Conservation (phyloP, 30 jellyfish, hydroid and myxozoan genomes). For the Hydractinia symbiolongicarpus region DNA sequence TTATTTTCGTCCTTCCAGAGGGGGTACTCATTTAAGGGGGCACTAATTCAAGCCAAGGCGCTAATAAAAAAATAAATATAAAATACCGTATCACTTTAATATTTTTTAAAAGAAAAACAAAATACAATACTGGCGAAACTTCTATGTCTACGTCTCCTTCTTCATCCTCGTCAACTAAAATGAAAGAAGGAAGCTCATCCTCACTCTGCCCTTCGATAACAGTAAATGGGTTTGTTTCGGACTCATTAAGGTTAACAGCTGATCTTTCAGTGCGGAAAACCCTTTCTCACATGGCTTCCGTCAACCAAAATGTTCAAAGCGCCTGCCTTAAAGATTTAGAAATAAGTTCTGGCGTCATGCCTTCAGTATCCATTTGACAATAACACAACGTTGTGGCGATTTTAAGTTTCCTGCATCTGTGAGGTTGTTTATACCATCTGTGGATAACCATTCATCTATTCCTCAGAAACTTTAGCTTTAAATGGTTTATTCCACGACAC, state of each 20-base stretch:
- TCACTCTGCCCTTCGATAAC: not conserved
- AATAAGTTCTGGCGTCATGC: conserved; percentile 15
- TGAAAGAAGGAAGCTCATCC: not conserved
- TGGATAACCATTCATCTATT: conserved; percentile 3
- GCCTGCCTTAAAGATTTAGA: not conserved
- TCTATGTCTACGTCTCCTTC: too few relatives aligned
- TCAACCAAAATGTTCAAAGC: conserved; percentile 24
- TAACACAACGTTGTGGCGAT: conserved; percentile 5
- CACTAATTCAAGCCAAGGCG: too few relatives aligned
- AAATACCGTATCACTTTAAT: too few relatives aligned
- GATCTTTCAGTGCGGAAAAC: not conserved
- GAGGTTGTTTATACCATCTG: not conserved
- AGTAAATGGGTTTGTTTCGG: conserved; percentile 15
- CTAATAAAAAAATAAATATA: too few relatives aligned
- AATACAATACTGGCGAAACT: too few relatives aligned
- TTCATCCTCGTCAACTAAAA: not conserved
- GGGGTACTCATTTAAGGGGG: too few relatives aligned
- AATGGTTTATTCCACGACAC: conserved; percentile 21
- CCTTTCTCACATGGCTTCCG: conserved; percentile 27
- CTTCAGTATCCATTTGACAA: conserved; percentile 17
- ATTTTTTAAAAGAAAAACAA: too few relatives aligned
- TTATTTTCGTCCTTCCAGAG: too few relatives aligned
- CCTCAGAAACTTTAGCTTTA: not conserved
- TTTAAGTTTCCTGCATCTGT: not conserved
- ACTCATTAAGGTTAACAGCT: conserved; percentile 21